Conservation (phyloP, 2,888 invertebrate species). For the Watsonalla binaria region DNA sequence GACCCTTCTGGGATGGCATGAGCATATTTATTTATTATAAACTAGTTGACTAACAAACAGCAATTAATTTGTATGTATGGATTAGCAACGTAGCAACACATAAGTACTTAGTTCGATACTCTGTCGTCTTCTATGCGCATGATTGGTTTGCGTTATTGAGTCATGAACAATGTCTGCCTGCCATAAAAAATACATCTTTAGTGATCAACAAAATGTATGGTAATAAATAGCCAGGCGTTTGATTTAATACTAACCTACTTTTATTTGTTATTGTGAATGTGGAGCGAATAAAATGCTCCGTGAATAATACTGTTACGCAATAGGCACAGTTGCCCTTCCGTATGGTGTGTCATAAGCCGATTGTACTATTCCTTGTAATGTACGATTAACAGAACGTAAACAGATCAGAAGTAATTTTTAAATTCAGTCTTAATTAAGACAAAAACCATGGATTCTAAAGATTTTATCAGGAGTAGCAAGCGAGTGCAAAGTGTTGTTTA, state of each 20-base stretch:
- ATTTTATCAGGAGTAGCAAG: background rate
- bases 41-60: too few species aligned
- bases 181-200: slow-evolving; percentile 26
- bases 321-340: slow-evolving; percentile 32
- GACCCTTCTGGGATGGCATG: too few species aligned
- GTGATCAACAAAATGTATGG: slow-evolving; percentile 31
- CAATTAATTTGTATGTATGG: too few species aligned
- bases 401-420: too few species aligned
- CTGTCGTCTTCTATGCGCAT: background rate
- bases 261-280: slow-evolving; percentile 38
- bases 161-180: slow-evolving; percentile 12
- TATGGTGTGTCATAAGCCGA: slow-evolving; percentile 20
- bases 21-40: too few species aligned
- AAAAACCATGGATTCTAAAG: background rate
- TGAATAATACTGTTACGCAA: slow-evolving; percentile 36
- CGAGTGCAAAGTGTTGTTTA: background rate
- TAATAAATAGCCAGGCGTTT: slow-evolving; percentile 24
- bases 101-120: too few species aligned
- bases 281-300: slow-evolving; percentile 27
- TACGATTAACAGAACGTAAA: too few species aligned
- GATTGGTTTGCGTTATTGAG: background rate
- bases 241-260: slow-evolving; percentile 23
- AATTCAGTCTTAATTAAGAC: slow-evolving; percentile 1
- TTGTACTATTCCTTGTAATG: slow-evolving; percentile 11
- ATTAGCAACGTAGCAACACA: too few species aligned